Conservation (phyloP, 2,888 invertebrate genomes). For the Sclerodermus sp. region DNA sequence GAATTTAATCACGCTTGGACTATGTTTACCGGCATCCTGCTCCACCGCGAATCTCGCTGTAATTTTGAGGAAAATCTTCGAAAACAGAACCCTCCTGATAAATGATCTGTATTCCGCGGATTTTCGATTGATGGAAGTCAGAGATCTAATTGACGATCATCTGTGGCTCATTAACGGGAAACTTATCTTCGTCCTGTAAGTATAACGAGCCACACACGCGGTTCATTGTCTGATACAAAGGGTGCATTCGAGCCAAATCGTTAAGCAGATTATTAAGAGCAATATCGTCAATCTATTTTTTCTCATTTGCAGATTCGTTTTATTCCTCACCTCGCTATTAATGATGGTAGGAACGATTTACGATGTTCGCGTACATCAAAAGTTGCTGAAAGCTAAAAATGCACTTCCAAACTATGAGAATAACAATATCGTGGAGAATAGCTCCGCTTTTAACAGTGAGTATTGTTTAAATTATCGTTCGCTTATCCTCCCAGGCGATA, state of each 20-base stretch:
- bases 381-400: constrained; percentile 17
- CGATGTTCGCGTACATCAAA: constrained; percentile 43
- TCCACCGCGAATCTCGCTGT: constrained; percentile 46
- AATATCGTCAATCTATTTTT: background rate
- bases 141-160: constrained; percentile 42
- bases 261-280: no score
- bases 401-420: constrained; percentile 20
- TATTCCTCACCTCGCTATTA: constrained; percentile 33
- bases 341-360: constrained; percentile 49
- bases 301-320: constrained; percentile 31
- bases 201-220: constrained; percentile 8
- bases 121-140: constrained; percentile 48
- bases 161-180: constrained; percentile 46
- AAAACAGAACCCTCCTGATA: constrained; percentile 41
- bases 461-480: background rate
- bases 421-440: no score
- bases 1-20: constrained; percentile 61
- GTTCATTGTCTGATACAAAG: no score
- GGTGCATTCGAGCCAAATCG: no score
- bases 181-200: constrained; percentile 51
- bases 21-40: constrained; percentile 61
- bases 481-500: no score
- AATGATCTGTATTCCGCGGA: constrained; percentile 51
- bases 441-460: constrained; percentile 21
- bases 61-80: constrained; percentile 47